Base-by-base conservation (phyloP, 2,113 vertebrate species). In the Phylloscopus trochiloides region DNA sequence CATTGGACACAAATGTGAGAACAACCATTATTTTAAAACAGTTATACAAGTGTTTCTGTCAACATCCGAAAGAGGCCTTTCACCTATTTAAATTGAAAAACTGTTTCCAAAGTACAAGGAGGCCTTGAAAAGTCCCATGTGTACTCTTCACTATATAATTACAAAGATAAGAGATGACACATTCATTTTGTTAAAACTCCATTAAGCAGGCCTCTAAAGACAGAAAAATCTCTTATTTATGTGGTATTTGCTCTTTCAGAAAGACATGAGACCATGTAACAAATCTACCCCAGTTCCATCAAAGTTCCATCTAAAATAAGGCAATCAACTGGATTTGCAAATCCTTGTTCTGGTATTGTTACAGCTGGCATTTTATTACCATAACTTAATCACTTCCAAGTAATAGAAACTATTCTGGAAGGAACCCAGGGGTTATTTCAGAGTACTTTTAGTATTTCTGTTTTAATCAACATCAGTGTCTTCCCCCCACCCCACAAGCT, bases 71-170 rank as follows among this genome's bases (percentile, higher is more conserved):
- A 54, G 62, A 70, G 62, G 9, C 36, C 63, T 95, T 93, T 86
- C 88, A 91, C 88, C 78, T 86, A 88, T 58, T 90, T n/a, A 87
- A 86, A 94, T 31, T 62, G 67, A 70, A 96, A 95, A 92, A 83
- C 31, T 73, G 68, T 82, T 94, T 83, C 55, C 48, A 80, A 57
- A 93, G 72, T 76, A 91, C 36, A 71, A 52, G 52, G 17, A 75
- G 76, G 52, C 89, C 95, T 95, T 94, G 91, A 94, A 85, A 92
- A 0, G 32, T 84, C 93, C 87, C 91, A 55, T 34, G 83, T 51
- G 73, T 84, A 51, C 83, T 65, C 68, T 78, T 81, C 65, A 74
- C 72, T 54, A 62, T 50, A 11, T 85, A 91, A 89, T 59, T 89
- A 74, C 50, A 29, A 78, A 87, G 94, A 91, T 87, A 94, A 95